phyloP scores from a whole-genome alignment of 2,888 invertebrate genomes.

The Cyclophora albipunctata region DNA sequence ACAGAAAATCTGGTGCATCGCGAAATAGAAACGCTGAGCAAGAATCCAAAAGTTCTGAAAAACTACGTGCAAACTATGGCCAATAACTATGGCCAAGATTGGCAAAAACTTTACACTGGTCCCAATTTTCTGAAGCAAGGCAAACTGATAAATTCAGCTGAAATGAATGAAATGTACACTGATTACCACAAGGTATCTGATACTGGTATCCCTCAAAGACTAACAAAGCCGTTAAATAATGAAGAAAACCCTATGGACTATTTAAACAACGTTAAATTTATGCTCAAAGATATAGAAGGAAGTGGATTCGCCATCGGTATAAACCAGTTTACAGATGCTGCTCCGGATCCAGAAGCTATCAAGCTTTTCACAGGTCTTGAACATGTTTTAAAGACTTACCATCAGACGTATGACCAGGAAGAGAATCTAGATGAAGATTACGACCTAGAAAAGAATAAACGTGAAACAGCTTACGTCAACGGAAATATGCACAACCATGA shows the following conservation, averaged over 20 bases:
- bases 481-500: too few species aligned
- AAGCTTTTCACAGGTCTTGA: conserved; percentile 53
- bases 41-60: conserved; percentile 22
- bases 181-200: conserved; percentile 40
- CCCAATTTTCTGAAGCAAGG: conserved; percentile 36
- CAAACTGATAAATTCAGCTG: conserved; percentile 54
- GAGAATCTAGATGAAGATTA: conserved; percentile 9
- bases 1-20: conserved; percentile 19
- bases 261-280: conserved; percentile 39
- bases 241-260: conserved; percentile 1
- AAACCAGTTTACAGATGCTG: conserved; percentile 52
- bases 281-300: conserved; percentile 53
- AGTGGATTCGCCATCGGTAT: conserved; percentile 58
- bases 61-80: conserved; percentile 21
- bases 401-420: conserved; percentile 36
- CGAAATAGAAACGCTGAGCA: conserved; percentile 40
- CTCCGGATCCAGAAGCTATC: conserved; percentile 51
- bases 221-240: conserved; percentile 48
- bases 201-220: conserved; percentile 47
- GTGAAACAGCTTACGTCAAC: too few species aligned
- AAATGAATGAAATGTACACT: conserved; percentile 40
- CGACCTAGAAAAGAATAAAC: conserved; percentile 4
- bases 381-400: conserved; percentile 46
- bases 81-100: conserved; percentile 30
- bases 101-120: conserved; percentile 28